phyloP scores from a whole-genome alignment of 2,113 vertebrate genomes.

The Amphiprion percula region DNA sequence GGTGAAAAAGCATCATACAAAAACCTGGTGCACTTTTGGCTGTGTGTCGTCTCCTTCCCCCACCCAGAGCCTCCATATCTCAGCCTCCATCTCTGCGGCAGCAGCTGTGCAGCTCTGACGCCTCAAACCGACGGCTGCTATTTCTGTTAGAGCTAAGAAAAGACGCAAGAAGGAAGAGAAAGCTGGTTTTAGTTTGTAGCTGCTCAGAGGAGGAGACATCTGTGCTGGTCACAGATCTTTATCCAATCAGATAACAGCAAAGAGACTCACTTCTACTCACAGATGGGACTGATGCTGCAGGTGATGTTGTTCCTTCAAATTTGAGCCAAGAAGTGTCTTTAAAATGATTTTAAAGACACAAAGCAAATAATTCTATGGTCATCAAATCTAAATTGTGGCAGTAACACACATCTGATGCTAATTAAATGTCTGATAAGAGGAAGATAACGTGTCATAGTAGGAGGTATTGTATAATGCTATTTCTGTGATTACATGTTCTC shows the following conservation, averaged over 20 bases:
- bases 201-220: conserved; percentile 58
- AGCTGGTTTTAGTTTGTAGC: conserved; percentile 23
- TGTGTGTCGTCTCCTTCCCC: conserved; percentile 36
- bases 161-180: conserved; percentile 29
- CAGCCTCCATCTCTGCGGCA: conserved; percentile 65
- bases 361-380: too few relatives aligned
- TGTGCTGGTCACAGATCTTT: conserved; percentile 51
- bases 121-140: conserved; percentile 70
- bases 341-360: not conserved
- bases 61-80: conserved; percentile 65
- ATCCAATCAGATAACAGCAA: conserved; percentile 25
- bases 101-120: conserved; percentile 54
- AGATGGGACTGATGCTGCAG: not conserved
- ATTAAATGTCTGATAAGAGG: too few relatives aligned
- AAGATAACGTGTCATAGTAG: too few relatives aligned
- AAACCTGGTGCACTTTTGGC: conserved; percentile 79
- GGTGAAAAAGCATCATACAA: conserved; percentile 88
- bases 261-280: not conserved
- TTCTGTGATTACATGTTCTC: too few relatives aligned
- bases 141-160: conserved; percentile 79
- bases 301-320: not conserved
- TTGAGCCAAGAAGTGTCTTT: not conserved
- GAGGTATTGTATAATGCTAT: too few relatives aligned
- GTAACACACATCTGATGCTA: too few relatives aligned
- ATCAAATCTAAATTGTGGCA: too few relatives aligned